Conservation (phyloP, 2,797 vertebrate species). For the Remorina albescens region DNA sequence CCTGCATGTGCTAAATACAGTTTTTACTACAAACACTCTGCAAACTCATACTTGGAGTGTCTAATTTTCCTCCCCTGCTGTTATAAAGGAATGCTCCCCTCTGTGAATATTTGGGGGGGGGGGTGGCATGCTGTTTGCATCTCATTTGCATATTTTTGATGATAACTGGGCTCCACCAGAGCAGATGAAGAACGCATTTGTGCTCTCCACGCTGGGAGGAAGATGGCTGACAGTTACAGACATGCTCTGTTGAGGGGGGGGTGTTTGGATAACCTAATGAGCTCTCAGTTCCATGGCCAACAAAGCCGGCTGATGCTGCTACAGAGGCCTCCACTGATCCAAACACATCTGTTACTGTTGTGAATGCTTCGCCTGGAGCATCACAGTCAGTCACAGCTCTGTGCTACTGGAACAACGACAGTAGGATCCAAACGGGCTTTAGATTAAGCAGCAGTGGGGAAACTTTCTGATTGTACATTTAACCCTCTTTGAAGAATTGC, state of each 20-base stretch:
- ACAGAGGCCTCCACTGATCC: slow-evolving; percentile 61
- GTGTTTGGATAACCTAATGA: slow-evolving; percentile 72
- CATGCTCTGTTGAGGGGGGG: slow-evolving; percentile 57
- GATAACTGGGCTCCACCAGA: slow-evolving; percentile 19
- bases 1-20: slow-evolving; percentile 28
- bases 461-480: neutral
- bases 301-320: slow-evolving; percentile 44
- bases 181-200: slow-evolving; percentile 18
- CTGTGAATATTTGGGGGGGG: slow-evolving; percentile 6
- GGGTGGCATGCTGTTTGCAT: slow-evolving; percentile 32
- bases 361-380: slow-evolving; percentile 36
- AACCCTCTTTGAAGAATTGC: neutral
- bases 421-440: slow-evolving; percentile 4
- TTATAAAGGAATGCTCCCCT: slow-evolving; percentile 53
- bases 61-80: slow-evolving; percentile 47
- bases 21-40: slow-evolving; percentile 37
- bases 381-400: slow-evolving; percentile 17
- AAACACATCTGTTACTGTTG: slow-evolving; percentile 59
- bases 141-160: slow-evolving; percentile 58
- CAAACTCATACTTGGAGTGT: slow-evolving; percentile 40
- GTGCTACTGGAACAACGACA: slow-evolving; percentile 12
- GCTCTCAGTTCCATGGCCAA: slow-evolving; percentile 67
- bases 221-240: slow-evolving; percentile 38
- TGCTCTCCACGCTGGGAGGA: neutral
- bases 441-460: neutral